Conservation (phyloP, 1,140 invertebrate species). For the Megalonaias nervosa region DNA sequence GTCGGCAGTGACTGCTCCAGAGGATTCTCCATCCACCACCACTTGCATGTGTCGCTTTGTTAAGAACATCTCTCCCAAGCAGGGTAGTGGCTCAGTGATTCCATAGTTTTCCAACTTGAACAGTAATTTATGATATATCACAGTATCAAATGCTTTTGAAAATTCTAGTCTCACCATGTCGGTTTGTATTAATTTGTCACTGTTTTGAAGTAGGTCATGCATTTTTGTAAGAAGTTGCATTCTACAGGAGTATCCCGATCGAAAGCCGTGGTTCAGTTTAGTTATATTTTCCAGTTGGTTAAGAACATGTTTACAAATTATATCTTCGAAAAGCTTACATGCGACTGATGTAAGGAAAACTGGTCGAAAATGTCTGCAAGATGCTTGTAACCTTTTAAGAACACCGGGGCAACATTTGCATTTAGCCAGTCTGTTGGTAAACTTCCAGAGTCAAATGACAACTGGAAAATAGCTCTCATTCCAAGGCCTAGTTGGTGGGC, state of each 20-base stretch:
- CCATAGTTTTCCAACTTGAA: neutral
- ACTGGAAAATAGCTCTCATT: neutral
- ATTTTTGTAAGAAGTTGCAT: too few species aligned
- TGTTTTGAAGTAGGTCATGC: too few species aligned
- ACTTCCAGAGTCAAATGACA: neutral
- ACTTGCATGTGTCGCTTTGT: constrained; percentile 10
- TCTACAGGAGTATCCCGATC: too few species aligned
- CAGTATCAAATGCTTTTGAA: neutral
- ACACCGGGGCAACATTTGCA: constrained; percentile 31
- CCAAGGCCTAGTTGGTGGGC: neutral
- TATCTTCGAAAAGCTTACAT: too few species aligned
- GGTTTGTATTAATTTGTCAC: too few species aligned
- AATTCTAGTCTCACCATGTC: neutral
- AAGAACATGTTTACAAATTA: too few species aligned
- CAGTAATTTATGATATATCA: too few species aligned
- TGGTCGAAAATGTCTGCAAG: too few species aligned
- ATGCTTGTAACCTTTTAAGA: constrained; percentile 15
- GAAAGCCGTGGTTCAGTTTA: too few species aligned
- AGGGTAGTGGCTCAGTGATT: neutral
- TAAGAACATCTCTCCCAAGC: constrained; percentile 5
- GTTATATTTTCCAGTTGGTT: too few species aligned
- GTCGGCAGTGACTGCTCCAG: constrained; percentile 3
- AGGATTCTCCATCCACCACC: constrained; percentile 20
- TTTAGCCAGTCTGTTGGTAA: neutral
- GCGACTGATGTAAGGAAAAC: too few species aligned